Evolutionary conservation across 2,888 invertebrate species (phyloP).

Genomic region (Thalpophila matura): DNA sequence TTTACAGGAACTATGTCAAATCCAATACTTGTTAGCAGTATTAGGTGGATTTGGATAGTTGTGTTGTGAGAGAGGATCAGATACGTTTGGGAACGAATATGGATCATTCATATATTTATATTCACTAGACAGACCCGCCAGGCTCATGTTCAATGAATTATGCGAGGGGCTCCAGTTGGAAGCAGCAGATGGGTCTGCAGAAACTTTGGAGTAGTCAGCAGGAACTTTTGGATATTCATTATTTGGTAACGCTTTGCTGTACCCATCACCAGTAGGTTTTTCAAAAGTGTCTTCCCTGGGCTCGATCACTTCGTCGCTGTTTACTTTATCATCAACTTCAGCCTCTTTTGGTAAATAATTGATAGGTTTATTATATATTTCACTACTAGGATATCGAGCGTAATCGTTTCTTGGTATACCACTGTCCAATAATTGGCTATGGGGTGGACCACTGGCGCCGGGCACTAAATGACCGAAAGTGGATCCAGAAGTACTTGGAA

Average conservation of each 20-base stretch:
- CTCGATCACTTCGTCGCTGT: constrained; percentile 83
- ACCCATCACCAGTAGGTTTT: constrained; percentile 82
- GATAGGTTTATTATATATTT: constrained; percentile 85
- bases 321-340: constrained; percentile 82
- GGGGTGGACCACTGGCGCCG: constrained; percentile 85
- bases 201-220: constrained; percentile 87
- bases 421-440: constrained; percentile 88
- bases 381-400: constrained; percentile 82
- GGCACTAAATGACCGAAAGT: constrained; percentile 88
- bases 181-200: constrained; percentile 87
- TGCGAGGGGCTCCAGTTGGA: constrained; percentile 90
- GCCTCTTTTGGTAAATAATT: constrained; percentile 86
- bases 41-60: constrained; percentile 86
- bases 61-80: constrained; percentile 86
- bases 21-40: constrained; percentile 87
- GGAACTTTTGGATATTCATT: constrained; percentile 91
- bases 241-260: constrained; percentile 83
- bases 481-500: constrained; percentile 87
- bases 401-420: constrained; percentile 87
- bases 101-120: constrained; percentile 89
- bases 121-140: constrained; percentile 85
- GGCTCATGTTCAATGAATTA: constrained; percentile 87
- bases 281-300: constrained; percentile 83
- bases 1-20: constrained; percentile 76
- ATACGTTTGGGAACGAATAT: constrained; percentile 85